Base-by-base conservation (phyloP, 2,797 vertebrate genomes). In the Sparidentex hasta region DNA sequence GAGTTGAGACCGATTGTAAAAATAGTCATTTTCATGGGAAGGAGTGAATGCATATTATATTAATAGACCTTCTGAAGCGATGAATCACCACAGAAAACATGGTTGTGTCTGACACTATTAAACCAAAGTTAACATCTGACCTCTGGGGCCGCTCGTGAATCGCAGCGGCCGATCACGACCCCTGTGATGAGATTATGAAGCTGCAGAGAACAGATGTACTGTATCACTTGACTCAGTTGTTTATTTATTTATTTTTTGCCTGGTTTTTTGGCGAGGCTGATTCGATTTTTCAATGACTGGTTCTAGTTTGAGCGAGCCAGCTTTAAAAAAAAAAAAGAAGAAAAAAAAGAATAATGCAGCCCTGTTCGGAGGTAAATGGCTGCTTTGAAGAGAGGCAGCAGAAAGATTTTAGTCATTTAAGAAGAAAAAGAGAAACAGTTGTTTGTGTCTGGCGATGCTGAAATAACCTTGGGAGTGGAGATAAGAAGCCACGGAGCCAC, bases 391-490 rank as follows among this genome's bases (percentile, higher is more conserved):
- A 61, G 65, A 83, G 80, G 79, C 81, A 64, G 65, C 66, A 20
- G 56, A 43, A 80, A 76, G 75, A 74, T 79, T 38, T 82, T 52
- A 64, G 66, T 84, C 65, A 76, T 86, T 86, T 81, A 78, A 57
- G 81, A 78, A 59, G 71, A 46, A 85, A 87, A 89, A 76, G 66
- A 76, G 57, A 82, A 88, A 65, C 74, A 59, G 77, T 82, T 56
- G 73, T 90, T 84, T 85, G 65, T 71, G 76, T 84, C 82, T 79
- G 81, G 58, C 13, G 44, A 85, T 84, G 64, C 84, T 84, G 87
- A 90, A 90, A 93, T 88, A 92, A 94, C 91, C 92, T 93, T 93
- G 91, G 81, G 78, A 87, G 78, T 12, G 72, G 70, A 84, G 80
- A 90, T 90, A 80, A 88, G 82, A 85, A 67, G 83, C 90, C 84